Evolutionary conservation across 2,797 vertebrate genomes (phyloP).

Genomic region (Linurgus olivaceus): DNA sequence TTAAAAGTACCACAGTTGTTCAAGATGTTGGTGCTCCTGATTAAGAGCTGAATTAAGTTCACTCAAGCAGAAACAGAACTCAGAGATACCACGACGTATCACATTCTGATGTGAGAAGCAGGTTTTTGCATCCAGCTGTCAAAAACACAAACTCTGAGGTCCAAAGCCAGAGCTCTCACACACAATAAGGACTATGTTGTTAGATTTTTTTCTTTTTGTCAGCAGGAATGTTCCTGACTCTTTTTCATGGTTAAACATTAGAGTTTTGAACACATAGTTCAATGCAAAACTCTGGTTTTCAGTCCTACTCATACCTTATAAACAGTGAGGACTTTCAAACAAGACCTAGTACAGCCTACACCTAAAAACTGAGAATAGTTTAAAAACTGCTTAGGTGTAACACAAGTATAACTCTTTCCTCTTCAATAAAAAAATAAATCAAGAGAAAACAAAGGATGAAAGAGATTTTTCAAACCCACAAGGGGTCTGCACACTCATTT

Average conservation of each 20-base stretch:
- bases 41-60: not conserved
- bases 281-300: not conserved
- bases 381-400: not conserved
- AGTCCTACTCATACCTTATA: not conserved
- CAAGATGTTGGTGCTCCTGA: not conserved
- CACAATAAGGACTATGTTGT: not conserved
- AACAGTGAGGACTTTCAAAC: not conserved
- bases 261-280: not conserved
- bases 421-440: not conserved
- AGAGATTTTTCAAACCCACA: not conserved
- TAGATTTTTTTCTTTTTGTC: not conserved
- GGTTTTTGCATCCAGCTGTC: not conserved
- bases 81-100: accelerated
- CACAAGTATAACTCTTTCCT: not conserved
- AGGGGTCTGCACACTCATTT: not conserved
- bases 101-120: not conserved
- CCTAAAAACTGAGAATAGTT: not conserved
- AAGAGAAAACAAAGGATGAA: slow-evolving; percentile 23
- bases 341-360: not conserved
- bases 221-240: not conserved
- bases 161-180: not conserved
- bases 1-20: not conserved
- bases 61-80: not conserved
- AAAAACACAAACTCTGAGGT: not conserved
- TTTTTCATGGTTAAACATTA: not conserved